A percentile compares a stretch with the other conserved stretches of the same genome.
These are phyloP conservation scores for Labeo catla DNA, from an alignment of 2,113 vertebrate genomes.

Conservation along the genomic window DNA sequence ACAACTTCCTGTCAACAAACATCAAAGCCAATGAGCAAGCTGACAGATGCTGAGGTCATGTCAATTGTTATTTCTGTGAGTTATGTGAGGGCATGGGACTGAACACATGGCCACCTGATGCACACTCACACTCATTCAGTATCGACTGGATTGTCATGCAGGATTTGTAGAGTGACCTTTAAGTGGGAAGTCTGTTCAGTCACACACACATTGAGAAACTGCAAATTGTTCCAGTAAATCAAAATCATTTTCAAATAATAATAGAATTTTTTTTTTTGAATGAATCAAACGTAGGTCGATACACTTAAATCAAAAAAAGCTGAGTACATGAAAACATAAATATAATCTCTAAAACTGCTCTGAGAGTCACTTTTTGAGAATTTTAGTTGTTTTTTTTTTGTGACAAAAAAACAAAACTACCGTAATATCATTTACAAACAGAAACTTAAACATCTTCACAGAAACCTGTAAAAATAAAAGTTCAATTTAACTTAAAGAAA, in stretches of 20 bases:
- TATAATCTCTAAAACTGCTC: too few species aligned
- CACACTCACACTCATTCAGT: background rate
- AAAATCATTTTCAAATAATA: background rate
- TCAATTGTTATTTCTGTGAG: constrained; percentile 34
- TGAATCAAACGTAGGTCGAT: too few species aligned
- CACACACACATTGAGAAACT: background rate
- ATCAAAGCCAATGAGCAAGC: constrained; percentile 5
- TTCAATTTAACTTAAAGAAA: too few species aligned
- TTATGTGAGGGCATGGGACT: background rate
- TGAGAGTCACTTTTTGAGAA: too few species aligned
- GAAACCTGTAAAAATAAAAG: too few species aligned
- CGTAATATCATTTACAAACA: too few species aligned
- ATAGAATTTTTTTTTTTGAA: background rate
- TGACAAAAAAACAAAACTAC: too few species aligned
- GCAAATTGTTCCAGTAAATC: background rate
- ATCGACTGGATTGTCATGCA: background rate
- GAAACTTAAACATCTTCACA: too few species aligned
- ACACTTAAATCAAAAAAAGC: too few species aligned
- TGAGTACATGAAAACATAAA: too few species aligned
- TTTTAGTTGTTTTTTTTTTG: too few species aligned
- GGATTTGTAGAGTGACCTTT: background rate
- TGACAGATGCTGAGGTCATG: constrained; percentile 24
- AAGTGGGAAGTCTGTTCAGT: background rate
- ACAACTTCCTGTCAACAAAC: constrained; percentile 1
- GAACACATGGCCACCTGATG: constrained; percentile 25